Conservation (phyloP, 2,113 vertebrate genomes). For the Henicopernis longicauda region DNA sequence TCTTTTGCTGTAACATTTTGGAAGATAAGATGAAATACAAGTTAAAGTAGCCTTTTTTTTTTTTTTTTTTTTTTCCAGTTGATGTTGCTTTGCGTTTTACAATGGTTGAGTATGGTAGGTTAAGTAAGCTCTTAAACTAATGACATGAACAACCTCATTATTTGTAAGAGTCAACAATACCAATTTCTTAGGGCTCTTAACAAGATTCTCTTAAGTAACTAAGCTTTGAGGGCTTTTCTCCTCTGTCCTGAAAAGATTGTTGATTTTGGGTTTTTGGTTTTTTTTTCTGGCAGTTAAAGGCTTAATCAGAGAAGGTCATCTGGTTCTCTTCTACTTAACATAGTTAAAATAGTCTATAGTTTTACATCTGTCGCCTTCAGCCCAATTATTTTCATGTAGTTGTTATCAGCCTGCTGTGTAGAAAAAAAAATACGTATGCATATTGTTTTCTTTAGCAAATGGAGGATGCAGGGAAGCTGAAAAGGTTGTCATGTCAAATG, state of each 20-base stretch:
- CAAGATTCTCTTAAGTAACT: background rate
- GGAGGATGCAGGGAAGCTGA: background rate
- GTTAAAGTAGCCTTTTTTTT: background rate
- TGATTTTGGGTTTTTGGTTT: no score
- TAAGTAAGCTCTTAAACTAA: background rate
- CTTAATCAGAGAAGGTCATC: background rate
- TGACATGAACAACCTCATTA: background rate
- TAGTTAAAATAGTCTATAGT: background rate
- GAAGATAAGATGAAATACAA: background rate
- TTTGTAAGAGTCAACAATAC: background rate
- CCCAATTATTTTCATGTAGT: background rate
- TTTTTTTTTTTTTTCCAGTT: background rate
- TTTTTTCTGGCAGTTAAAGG: background rate
- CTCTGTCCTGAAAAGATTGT: background rate
- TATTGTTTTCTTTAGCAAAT: background rate
- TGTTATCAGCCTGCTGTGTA: background rate
- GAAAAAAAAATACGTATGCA: fast-evolving
- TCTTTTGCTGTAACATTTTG: background rate
- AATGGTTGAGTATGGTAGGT: background rate
- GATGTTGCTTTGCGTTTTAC: background rate
- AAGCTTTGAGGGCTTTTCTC: background rate
- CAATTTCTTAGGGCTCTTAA: background rate
- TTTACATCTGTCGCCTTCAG: background rate
- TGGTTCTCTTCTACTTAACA: background rate
- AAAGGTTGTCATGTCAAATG: background rate